Percentiles rank a stretch among this genome's conserved stretches.
These are phyloP conservation scores for Dicranocentrus wangi DNA, from an alignment of 2,888 invertebrate species.

Conservation along the genomic window DNA sequence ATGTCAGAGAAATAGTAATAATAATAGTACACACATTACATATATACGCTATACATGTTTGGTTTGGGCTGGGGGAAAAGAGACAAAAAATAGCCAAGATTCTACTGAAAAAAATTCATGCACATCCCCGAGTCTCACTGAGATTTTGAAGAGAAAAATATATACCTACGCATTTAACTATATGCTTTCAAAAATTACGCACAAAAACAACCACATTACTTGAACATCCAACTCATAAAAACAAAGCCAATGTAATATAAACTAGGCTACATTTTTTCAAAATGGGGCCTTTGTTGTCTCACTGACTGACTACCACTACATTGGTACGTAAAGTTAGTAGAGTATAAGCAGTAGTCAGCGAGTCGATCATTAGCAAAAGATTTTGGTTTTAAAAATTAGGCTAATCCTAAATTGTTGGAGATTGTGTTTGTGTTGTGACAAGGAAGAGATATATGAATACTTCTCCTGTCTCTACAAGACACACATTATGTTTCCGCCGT, in stretches of 20 bases:
- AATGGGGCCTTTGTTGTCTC: conserved; percentile 1
- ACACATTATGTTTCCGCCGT: not conserved
- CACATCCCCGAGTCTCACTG: not conserved
- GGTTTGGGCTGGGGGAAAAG: not conserved
- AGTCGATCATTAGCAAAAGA: not conserved
- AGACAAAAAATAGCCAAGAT: not conserved
- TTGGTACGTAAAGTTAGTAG: too few relatives aligned
- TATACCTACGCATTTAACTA: conserved; percentile 9
- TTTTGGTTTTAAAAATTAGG: conserved; percentile 14
- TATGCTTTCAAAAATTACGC: conserved; percentile 41
- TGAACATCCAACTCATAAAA: conserved; percentile 35
- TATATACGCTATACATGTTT: not conserved
- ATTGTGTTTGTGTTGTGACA: conserved; percentile 7
- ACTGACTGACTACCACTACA: conserved; percentile 20
- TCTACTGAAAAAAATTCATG: not conserved
- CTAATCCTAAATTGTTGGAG: conserved; percentile 2
- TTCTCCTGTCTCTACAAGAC: not conserved
- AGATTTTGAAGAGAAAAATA: not conserved
- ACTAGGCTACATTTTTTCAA: conserved; percentile 20
- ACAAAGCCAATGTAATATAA: conserved; percentile 34
- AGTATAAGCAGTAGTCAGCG: not conserved
- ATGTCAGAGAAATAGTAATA: not conserved
- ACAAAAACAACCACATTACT: conserved; percentile 43
- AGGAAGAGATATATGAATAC: conserved; percentile 5
- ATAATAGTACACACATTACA: too few relatives aligned